Base-by-base conservation (phyloP, 2,888 invertebrate genomes). In the Brachyptera putata region DNA sequence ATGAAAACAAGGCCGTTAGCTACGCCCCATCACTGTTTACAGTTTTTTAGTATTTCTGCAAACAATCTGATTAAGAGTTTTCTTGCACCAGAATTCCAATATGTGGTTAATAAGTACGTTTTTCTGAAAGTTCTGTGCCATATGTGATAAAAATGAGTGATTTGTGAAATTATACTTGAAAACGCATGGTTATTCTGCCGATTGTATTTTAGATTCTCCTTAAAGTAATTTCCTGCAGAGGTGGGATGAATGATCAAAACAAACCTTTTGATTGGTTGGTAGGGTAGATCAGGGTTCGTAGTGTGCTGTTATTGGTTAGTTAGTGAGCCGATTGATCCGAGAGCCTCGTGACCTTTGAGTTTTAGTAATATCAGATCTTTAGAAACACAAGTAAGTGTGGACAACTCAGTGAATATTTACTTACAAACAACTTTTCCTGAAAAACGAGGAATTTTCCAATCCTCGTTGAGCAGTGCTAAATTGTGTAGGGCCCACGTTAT, bases 331-430 rank as follows among this genome's bases (percentile, higher is more conserved):
- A 66, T 64, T 64, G 66, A 66, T 66, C 26, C 63, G 64, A 64
- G 63, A 60, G 63, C 64, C n/a, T 64, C 64, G 64, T 66, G 66
- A 66, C 66, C 66, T 66, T 66, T 63, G 60, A 62, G 63, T n/a
- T n/a, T n/a, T n/a, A n/a, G n/a, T 62, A 62, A 57, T 63, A 62
- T 61, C 61, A n/a, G 60, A 62, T 62, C n/a, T n/a, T n/a, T n/a
- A n/a, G n/a, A 61, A 62, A 57, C 63, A 62, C 60, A 60, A 46
- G 46, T 46, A 24, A 21, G 46, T 46, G 46, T 50, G 50, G 30
- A 5, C 7, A 30, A n/a, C n/a, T n/a, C n/a, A n/a, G n/a, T n/a
- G n/a, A n/a, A n/a, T n/a, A n/a, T n/a, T n/a, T n/a, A n/a, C n/a
- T n/a, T n/a, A n/a, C n/a, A n/a, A n/a, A n/a, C n/a, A n/a, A n/a